Evolutionary conservation across 2,888 invertebrate species (phyloP).

Genomic region (Tipula lateralis): DNA sequence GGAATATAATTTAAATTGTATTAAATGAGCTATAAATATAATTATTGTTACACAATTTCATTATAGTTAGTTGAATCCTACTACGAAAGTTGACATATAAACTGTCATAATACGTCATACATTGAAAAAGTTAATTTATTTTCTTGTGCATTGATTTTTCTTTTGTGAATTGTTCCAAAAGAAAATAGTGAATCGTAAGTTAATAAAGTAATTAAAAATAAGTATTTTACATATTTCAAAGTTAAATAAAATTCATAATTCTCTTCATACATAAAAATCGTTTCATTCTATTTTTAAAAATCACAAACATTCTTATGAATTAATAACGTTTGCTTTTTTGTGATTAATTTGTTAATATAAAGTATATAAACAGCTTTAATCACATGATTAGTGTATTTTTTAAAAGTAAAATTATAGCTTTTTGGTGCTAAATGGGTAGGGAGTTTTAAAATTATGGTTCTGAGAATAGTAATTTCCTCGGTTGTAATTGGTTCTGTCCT

Average conservation of each 20-base stretch:
- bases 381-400: not conserved
- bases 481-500: constrained; percentile 7
- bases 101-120: not conserved
- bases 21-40: too few relatives aligned
- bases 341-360: not conserved
- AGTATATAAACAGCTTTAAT: not conserved
- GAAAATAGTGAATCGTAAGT: not conserved
- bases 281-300: not conserved
- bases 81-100: not conserved
- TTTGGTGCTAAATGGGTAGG: not conserved
- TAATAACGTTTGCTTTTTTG: not conserved
- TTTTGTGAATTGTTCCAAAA: not conserved
- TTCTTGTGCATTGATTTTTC: not conserved
- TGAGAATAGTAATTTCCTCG: not conserved
- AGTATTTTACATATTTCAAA: not conserved
- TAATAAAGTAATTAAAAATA: not conserved
- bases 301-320: not conserved
- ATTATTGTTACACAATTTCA: too few relatives aligned
- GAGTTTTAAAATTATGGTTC: constrained; percentile 13
- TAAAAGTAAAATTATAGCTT: not conserved
- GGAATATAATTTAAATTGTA: too few relatives aligned
- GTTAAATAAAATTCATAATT: not conserved
- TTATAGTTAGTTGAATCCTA: too few relatives aligned
- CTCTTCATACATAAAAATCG: not conserved
- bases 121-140: not conserved